Evolutionary conservation across 2,113 vertebrate genomes (phyloP).

Genomic region (Murina feae): DNA sequence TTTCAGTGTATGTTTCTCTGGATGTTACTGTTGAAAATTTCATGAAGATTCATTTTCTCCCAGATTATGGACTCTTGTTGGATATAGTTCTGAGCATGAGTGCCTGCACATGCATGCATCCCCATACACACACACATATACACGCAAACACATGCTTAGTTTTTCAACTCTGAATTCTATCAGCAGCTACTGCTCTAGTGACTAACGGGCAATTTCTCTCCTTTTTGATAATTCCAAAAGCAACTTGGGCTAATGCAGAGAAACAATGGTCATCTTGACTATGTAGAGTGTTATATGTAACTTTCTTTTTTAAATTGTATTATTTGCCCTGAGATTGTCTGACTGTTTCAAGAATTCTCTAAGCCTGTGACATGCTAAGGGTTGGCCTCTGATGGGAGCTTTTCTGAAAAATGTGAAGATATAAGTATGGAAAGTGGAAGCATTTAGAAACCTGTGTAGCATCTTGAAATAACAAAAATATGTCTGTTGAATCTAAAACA

Average conservation of each 20-base stretch:
- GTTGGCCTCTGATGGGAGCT: fast-evolving
- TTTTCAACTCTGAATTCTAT: neutral
- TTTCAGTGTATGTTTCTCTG: conserved; percentile 48
- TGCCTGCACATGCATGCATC: fast-evolving
- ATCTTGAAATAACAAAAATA: neutral
- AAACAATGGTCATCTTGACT: neutral
- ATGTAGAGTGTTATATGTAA: neutral
- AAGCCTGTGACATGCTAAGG: neutral
- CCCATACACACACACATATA: no score
- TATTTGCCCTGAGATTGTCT: neutral
- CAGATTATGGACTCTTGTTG: neutral
- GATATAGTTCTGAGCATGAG: neutral
- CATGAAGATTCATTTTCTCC: neutral
- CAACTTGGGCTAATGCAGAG: fast-evolving
- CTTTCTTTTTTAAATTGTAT: neutral
- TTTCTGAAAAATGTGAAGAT: neutral
- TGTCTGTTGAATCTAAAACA: neutral
- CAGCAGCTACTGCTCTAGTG: neutral
- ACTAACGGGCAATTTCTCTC: neutral
- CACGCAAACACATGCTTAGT: neutral
- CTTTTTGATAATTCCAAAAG: neutral
- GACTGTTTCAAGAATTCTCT: neutral
- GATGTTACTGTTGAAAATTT: conserved; percentile 52
- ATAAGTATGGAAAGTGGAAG: neutral
- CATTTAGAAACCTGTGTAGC: neutral